phyloP scores from a whole-genome alignment of 2,113 vertebrate genomes.

The Gymnarchus niloticus region DNA sequence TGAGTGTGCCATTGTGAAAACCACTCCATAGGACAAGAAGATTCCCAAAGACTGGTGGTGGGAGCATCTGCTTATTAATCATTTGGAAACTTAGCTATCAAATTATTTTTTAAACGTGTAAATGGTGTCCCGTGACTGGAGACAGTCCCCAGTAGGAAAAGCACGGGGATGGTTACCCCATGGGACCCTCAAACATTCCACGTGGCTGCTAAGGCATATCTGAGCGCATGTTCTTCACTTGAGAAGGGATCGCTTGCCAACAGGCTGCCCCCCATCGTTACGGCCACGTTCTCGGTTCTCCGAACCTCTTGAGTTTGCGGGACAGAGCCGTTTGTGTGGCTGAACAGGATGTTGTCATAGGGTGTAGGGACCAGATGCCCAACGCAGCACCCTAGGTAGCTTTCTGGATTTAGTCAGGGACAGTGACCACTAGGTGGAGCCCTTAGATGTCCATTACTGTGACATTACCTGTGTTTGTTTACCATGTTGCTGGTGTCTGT shows the following conservation, averaged over 20 bases:
- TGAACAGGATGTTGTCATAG: not conserved
- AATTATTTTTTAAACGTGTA: not conserved
- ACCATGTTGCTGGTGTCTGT: not conserved
- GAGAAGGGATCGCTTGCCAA: not conserved
- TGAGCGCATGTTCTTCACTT: not conserved
- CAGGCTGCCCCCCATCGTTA: not conserved
- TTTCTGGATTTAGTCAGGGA: conserved; percentile 17
- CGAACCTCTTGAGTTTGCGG: not conserved
- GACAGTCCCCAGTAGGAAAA: not conserved
- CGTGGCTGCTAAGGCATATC: not conserved
- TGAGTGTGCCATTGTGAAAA: conserved; percentile 9
- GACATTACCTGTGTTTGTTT: not conserved
- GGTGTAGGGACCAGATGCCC: not conserved
- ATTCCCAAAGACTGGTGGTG: not conserved
- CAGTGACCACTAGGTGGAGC: conserved; percentile 13
- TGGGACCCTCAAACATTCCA: not conserved
- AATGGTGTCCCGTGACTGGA: not conserved
- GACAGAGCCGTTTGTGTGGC: not conserved
- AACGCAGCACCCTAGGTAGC: not conserved
- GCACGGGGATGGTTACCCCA: not conserved
- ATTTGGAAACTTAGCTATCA: not conserved
- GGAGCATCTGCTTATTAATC: not conserved
- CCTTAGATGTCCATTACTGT: not conserved
- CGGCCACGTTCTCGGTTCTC: no score
- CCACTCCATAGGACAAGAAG: conserved; percentile 1